Percentiles rank a stretch among this genome's conserved stretches.
phyloP scores from a whole-genome alignment of 1,140 invertebrate genomes.

The Cydia splendana region DNA sequence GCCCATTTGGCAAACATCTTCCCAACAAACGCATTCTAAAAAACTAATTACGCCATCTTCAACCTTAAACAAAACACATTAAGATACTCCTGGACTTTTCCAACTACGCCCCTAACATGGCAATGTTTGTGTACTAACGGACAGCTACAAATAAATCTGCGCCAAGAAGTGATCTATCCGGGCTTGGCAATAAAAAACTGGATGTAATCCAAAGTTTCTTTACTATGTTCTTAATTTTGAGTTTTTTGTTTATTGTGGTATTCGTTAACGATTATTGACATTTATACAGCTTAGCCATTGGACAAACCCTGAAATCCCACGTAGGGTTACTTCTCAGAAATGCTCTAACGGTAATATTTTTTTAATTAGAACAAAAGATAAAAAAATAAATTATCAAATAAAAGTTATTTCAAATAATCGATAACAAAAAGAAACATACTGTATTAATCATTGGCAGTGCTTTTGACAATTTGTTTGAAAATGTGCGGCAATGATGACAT shows the following conservation, averaged over 20 bases:
- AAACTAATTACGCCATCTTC: neutral
- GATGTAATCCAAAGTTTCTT: neutral
- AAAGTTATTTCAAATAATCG: no score
- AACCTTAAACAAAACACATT: neutral
- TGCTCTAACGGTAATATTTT: no score
- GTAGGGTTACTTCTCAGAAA: no score
- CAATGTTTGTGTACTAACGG: neutral
- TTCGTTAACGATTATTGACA: no score
- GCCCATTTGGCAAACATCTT: conserved; percentile 21
- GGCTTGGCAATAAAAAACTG: neutral
- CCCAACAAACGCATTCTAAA: neutral
- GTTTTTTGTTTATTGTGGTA: neutral
- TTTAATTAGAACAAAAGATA: no score
- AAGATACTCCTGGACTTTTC: neutral
- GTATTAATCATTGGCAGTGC: no score
- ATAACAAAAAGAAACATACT: no score
- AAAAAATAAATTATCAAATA: no score
- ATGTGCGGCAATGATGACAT: no score
- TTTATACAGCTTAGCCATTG: no score
- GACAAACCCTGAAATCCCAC: no score
- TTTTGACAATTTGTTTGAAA: no score
- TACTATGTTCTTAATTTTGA: neutral
- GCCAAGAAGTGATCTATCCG: conserved; percentile 14
- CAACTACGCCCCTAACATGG: neutral
- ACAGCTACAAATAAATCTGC: neutral